Conservation (phyloP, 23 tunicate species). For the Oikopleura dioica region DNA sequence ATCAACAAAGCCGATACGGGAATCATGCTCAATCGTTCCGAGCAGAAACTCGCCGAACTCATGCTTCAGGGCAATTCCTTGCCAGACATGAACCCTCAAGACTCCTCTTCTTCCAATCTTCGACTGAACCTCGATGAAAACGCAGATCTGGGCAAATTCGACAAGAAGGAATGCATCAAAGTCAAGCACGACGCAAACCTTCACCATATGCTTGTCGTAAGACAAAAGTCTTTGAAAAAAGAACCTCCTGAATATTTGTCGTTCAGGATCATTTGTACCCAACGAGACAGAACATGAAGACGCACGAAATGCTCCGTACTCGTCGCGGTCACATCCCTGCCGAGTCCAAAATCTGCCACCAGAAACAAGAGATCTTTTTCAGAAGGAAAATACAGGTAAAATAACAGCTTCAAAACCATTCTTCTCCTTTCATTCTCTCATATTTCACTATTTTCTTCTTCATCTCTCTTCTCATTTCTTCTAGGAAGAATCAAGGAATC, state of each 20-base stretch:
- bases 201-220: neutral
- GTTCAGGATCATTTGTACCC: neutral
- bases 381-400: constrained; percentile 42
- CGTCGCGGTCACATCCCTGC: constrained; percentile 37
- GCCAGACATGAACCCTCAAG: neutral
- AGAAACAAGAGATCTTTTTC: constrained; percentile 72
- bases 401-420: no score
- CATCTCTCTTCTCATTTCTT: no score
- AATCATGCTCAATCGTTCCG: neutral
- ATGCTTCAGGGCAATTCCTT: neutral
- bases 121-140: neutral
- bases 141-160: neutral
- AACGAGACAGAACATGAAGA: neutral
- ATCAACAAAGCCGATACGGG: constrained; percentile 11
- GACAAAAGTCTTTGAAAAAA: no score
- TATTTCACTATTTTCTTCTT: no score
- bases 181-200: neutral
- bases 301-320: neutral
- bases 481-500: no score
- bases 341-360: constrained; percentile 28
- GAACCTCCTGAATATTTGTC: no score
- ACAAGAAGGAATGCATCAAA: neutral
- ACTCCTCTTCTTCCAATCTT: neutral
- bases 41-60: constrained; percentile 4
- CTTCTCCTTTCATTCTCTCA: no score